Base-by-base conservation (phyloP, 2,797 vertebrate species). In the Hypotaenidia philippensis region DNA sequence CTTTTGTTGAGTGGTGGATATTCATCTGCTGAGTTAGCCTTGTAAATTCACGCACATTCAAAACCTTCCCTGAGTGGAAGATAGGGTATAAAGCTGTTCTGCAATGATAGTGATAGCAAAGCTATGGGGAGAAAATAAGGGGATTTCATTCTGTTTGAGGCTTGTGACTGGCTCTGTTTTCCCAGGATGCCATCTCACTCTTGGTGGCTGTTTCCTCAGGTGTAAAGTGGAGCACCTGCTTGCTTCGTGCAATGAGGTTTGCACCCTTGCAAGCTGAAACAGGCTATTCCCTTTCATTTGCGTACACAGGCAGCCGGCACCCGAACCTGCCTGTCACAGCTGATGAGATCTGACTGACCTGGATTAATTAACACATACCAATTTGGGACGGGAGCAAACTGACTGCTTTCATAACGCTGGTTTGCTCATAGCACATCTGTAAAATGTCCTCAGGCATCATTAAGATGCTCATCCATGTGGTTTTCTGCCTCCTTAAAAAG, bases 141-240 rank as follows among this genome's bases (percentile, higher is more conserved):
- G 2, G 2, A 49, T 91, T 78, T 74, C 23, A 52, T 94, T 91
- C 87, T 84, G 17, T 88, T 90, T 85, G 65, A 75, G 85, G 32
- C 57, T 79, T 26, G 41, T 76, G 50, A 3, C 59, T 76, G 87
- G 45, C 72, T 92, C 52, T 38, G 45, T 77, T 87, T 36, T 72
- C 75, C 75, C 3, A 4, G n/a, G 56, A 80, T 91, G 85, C 83
- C 93, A 49, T 86, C 80, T 89, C 13, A 0, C 61, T 88, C 85
- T 78, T 8, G 0, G 3, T 9, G 41, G 75, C 77, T 55, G 57
- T 75, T 93, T 90, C 83, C 34, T 91, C 78, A 89, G 87, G 87
- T 96, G 95, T 90, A 78, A 96, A 93, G 81, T 56, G 78, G 69
- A 94, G 53, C 88, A 76, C 83, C 40, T 85, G 72, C 76, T 94